Conservation (phyloP, 1,140 invertebrate genomes). For the Drosophila tropicalis region DNA sequence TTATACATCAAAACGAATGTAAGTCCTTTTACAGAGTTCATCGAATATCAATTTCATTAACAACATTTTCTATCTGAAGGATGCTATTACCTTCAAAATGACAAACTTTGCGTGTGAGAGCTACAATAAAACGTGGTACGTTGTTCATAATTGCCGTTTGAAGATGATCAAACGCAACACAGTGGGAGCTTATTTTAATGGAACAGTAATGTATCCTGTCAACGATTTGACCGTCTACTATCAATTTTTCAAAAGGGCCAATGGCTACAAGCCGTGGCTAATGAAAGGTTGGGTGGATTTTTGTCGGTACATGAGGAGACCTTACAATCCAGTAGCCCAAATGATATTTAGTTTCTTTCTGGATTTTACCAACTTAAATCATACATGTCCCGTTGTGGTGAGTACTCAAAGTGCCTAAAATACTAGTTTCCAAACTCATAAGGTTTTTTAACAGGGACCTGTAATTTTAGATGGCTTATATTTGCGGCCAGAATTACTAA, state of each 20-base stretch:
- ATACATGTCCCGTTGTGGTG: not conserved
- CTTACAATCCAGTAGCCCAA: not conserved
- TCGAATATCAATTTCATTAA: too few relatives aligned
- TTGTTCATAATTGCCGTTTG: not conserved
- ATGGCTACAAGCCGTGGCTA: constrained; percentile 11
- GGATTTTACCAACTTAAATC: constrained; percentile 10
- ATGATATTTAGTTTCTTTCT: not conserved
- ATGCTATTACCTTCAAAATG: not conserved
- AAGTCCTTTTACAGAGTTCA: too few relatives aligned
- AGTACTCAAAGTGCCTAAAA: not conserved
- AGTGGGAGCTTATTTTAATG: not conserved
- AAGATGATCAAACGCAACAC: not conserved
- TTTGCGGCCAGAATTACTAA: too few relatives aligned
- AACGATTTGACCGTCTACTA: not conserved
- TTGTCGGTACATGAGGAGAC: not conserved
- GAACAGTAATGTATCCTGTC: not conserved
- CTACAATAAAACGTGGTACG: not conserved
- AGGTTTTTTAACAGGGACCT: too few relatives aligned
- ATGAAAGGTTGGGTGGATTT: not conserved
- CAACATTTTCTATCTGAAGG: not conserved
- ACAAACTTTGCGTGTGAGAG: not conserved
- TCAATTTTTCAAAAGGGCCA: not conserved
- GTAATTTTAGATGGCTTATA: not conserved
- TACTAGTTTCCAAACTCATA: too few relatives aligned
- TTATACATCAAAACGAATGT: too few relatives aligned